Conservation (phyloP, 2,113 vertebrate species). For the Caranx melampygus region DNA sequence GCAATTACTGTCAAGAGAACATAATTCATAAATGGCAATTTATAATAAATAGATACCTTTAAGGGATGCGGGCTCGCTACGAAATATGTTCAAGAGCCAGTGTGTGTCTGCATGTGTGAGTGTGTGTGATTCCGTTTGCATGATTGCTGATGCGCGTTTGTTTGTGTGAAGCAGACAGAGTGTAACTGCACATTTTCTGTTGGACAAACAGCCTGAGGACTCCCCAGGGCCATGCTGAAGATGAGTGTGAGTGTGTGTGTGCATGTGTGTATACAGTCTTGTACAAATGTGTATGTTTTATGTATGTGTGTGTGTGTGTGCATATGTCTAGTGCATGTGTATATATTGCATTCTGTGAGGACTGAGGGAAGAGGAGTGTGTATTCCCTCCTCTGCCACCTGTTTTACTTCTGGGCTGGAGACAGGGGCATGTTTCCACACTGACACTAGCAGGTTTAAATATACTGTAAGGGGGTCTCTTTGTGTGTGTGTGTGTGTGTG, state of each 20-base stretch:
- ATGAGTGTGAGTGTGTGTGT: conserved; percentile 29
- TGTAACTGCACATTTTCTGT: conserved; percentile 61
- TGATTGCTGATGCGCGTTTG: conserved; percentile 7
- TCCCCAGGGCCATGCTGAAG: conserved; percentile 55
- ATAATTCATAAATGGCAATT: conserved; percentile 29
- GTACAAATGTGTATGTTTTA: not conserved
- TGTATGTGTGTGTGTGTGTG: not conserved
- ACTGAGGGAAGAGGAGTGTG: conserved; percentile 65
- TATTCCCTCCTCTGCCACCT: conserved; percentile 74
- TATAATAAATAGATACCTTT: conserved; percentile 7
- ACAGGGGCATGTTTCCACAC: conserved; percentile 35
- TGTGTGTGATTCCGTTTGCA: conserved; percentile 2
- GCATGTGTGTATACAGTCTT: not conserved
- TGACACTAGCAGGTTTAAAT: conserved; percentile 48
- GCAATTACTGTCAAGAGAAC: conserved; percentile 36
- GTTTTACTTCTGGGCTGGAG: conserved; percentile 64
- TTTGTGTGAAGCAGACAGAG: conserved; percentile 28
- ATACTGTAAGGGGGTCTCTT: conserved; percentile 16
- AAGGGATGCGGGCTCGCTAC: not conserved
- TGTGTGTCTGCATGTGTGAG: not conserved
- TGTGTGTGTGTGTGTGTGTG: not conserved
- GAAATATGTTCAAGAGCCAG: not conserved
- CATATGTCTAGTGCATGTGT: not conserved
- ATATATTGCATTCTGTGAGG: conserved; percentile 18
- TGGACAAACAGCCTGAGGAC: conserved; percentile 76